Conservation (phyloP, 2,888 invertebrate species). For the Linyphia triangularis region DNA sequence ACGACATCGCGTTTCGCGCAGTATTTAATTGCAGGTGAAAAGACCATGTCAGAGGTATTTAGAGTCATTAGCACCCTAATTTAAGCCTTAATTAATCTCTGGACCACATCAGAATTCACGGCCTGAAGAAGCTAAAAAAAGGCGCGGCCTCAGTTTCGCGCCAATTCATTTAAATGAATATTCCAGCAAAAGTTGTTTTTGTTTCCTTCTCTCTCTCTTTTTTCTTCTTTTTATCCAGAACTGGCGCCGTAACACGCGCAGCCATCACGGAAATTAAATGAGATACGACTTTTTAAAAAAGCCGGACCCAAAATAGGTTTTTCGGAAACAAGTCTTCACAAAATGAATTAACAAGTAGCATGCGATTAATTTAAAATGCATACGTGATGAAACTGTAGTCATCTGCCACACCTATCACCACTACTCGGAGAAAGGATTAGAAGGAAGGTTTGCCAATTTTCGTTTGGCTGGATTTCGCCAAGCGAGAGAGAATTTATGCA, state of each 20-base stretch:
- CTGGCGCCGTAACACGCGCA: neutral
- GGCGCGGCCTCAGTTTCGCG: neutral
- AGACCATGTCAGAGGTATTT: conserved; percentile 18
- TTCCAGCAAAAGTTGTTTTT: no score
- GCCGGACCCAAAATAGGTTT: neutral
- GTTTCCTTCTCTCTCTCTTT: no score
- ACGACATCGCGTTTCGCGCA: neutral
- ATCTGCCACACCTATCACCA: conserved; percentile 52
- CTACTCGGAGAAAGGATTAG: neutral
- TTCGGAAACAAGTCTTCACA: conserved; percentile 26
- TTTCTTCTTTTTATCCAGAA: no score
- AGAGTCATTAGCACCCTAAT: conserved; percentile 4
- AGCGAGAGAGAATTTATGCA: neutral
- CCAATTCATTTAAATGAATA: neutral
- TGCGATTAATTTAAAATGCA: conserved; percentile 34
- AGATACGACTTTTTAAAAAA: neutral
- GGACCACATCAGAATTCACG: neutral
- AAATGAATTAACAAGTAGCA: conserved; percentile 53
- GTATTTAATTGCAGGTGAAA: neutral
- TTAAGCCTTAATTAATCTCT: conserved; percentile 11
- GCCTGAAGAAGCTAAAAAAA: neutral
- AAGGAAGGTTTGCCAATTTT: neutral
- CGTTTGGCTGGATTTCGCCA: neutral
- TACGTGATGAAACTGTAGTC: conserved; percentile 52
- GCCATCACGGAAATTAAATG: conserved; percentile 3